A percentile compares a stretch with the other conserved stretches of the same genome.
Conservation (phyloP, 1,140 invertebrate species). For the Ctenoplectra terminalis region DNA sequence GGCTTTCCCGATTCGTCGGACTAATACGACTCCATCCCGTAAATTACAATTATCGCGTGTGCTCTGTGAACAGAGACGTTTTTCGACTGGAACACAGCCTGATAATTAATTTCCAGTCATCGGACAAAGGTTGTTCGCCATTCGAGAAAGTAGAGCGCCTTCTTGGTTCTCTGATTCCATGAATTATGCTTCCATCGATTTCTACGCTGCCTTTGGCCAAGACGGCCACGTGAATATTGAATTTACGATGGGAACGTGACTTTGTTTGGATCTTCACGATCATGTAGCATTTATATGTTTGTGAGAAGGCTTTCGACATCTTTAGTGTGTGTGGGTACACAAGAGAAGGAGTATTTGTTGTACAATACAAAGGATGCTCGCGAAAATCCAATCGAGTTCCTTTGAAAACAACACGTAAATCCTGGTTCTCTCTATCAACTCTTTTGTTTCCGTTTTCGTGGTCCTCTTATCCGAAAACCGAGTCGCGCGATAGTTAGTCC, state of each 20-base stretch:
- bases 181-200: background rate
- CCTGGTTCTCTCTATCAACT: background rate
- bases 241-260: background rate
- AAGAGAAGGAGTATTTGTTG: background rate
- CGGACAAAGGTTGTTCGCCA: background rate
- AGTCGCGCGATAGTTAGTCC: background rate
- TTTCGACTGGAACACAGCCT: background rate
- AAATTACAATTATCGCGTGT: conserved; percentile 39
- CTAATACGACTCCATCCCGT: background rate
- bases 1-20: conserved; percentile 6
- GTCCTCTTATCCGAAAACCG: background rate
- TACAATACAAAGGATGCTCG: background rate
- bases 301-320: no score
- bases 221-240: background rate
- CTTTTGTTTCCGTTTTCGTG: background rate
- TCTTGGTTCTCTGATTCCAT: background rate
- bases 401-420: background rate
- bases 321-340: no score
- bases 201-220: background rate
- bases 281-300: no score
- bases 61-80: conserved; percentile 3
- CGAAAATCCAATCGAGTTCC: background rate
- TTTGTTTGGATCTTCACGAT: background rate
- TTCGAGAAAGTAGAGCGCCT: background rate
- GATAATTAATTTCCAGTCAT: conserved; percentile 20